A percentile compares a stretch with the other conserved stretches of the same genome.
These are phyloP conservation scores for Noturus placidus DNA, from an alignment of 2,113 vertebrate genomes.

Conservation along the genomic window DNA sequence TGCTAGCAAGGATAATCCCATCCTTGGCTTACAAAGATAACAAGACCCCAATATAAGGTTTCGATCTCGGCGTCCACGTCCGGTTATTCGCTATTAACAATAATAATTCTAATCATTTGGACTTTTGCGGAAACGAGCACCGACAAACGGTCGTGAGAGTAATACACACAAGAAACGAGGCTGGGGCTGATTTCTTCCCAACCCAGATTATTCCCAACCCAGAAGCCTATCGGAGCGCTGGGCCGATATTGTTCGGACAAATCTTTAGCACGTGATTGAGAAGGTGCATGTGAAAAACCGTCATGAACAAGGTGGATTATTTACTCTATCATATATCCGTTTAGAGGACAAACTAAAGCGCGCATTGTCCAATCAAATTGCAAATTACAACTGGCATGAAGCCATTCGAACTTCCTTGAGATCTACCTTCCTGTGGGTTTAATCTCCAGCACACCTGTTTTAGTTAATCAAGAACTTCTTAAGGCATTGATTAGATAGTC, in stretches of 20 bases:
- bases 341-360: not conserved
- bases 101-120: not conserved
- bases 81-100: not conserved
- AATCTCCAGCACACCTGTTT: too few species aligned
- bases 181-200: slow-evolving; percentile 15
- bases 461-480: too few species aligned
- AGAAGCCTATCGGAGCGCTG: not conserved
- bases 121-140: not conserved
- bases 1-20: too few species aligned
- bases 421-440: too few species aligned
- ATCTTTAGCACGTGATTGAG: not conserved
- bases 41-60: not conserved
- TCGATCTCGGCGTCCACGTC: not conserved
- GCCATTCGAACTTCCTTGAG: too few species aligned
- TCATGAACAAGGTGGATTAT: not conserved
- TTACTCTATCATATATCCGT: not conserved
- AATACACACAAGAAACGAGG: not conserved
- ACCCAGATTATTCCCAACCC: too few species aligned
- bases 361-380: not conserved
- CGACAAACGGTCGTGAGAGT: not conserved
- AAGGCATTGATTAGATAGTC: too few species aligned
- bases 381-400: not conserved
- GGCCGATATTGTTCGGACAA: not conserved
- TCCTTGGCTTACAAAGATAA: not conserved
- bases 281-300: not conserved